Evolutionary conservation across 2,797 vertebrate genomes (phyloP), one percentile per base, ranked within the genome.

Genomic region (Lepus oiostolus): DNA sequence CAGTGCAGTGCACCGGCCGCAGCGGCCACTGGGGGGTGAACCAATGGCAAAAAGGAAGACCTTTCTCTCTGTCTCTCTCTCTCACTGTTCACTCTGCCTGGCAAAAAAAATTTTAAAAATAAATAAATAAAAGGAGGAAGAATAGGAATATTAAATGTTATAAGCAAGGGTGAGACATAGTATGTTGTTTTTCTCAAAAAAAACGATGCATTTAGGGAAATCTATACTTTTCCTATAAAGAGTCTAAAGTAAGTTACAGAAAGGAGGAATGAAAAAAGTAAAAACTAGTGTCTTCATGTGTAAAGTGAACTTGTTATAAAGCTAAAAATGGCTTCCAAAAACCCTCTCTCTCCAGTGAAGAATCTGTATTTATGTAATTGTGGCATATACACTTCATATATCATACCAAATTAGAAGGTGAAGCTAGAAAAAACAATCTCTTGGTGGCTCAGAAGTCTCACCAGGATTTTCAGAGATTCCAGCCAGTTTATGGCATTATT

Each of bases 241-340:
- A 85, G 7, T 81, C 26, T 85, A 70, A 88, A 90, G 52, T 67
- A 77, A 76, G 35, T 85, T 68, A 85, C 5, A 83, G 85, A 47
- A 85, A 95, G 90, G 32, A 62, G 4, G 22, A 91, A 50, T 67
- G 16, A 83, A 93, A 90, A 79, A 88, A n/a, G 17, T 32, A 38
- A 83, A 84, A 38, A 62, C 16, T 47, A 10, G 2, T n/a, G 19
- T 60, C 83, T 90, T 65, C 17, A 65, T 5, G 12, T 72, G 60
- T 85, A 47, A 91, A 95, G 85, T 63, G 21, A 62, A 74, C 35
- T 70, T 79, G 38, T 19, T 81, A 2, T 83, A 62, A 91, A 67
- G 42, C 35, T 96, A 82, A 90, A 89, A 82, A 75, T 47, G 60
- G n/a, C 35, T 81, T 89, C 67, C 28, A 58, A 21, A 28, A 24